Conservation (phyloP, 2,113 vertebrate species). For the Sander vitreus region DNA sequence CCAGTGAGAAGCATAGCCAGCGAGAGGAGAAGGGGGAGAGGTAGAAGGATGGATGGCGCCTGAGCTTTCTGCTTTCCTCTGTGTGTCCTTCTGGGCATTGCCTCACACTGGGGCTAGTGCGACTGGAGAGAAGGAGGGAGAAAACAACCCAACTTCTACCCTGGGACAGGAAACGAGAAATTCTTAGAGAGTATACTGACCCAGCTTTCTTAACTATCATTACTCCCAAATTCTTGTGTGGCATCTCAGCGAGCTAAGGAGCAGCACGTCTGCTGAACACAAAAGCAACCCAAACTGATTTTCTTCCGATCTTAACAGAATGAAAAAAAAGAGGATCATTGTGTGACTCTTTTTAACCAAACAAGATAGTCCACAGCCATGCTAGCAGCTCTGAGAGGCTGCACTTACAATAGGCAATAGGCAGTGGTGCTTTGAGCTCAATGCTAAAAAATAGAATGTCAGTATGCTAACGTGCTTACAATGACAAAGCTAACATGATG, state of each 20-base stretch:
- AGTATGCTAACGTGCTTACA: background rate
- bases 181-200: slow-evolving; percentile 74
- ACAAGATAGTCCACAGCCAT: background rate
- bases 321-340: background rate
- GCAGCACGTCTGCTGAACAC: slow-evolving; percentile 16
- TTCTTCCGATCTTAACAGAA: slow-evolving; percentile 9
- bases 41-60: slow-evolving; percentile 76
- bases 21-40: slow-evolving; percentile 47
- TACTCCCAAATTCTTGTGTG: slow-evolving; percentile 69
- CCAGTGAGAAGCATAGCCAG: slow-evolving; percentile 77
- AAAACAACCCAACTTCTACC: slow-evolving; percentile 67
- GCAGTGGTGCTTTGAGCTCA: background rate
- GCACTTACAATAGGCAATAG: background rate
- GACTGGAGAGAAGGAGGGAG: slow-evolving; percentile 55
- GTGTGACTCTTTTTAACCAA: background rate
- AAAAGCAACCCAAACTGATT: slow-evolving; percentile 16
- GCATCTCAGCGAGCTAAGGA: slow-evolving; percentile 43
- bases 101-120: slow-evolving; percentile 65
- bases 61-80: slow-evolving; percentile 66
- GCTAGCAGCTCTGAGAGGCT: background rate
- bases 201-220: slow-evolving; percentile 54
- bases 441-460: background rate
- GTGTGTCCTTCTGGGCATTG: slow-evolving; percentile 70
- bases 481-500: background rate
- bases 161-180: slow-evolving; percentile 78